Conservation (phyloP, 2,797 vertebrate species). For the Phalloptychus januarius region DNA sequence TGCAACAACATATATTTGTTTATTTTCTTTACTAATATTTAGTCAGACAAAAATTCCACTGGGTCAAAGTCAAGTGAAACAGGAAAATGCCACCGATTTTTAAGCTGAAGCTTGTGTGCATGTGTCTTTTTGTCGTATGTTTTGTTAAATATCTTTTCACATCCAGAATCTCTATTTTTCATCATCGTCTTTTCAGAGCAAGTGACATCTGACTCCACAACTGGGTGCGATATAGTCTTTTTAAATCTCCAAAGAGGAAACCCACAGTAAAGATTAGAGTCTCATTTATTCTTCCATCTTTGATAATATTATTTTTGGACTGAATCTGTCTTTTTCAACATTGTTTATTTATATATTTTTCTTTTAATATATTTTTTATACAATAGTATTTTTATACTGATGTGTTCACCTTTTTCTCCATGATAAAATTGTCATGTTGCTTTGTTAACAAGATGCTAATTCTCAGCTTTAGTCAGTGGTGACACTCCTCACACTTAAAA, state of each 20-base stretch:
- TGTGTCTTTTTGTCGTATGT: constrained; percentile 22
- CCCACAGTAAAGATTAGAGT: constrained; percentile 65
- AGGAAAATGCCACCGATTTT: constrained; percentile 20
- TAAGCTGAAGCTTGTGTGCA: constrained; percentile 35
- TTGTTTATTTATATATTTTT: background rate
- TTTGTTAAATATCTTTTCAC: constrained; percentile 16
- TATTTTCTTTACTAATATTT: constrained; percentile 21
- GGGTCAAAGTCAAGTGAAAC: constrained; percentile 13
- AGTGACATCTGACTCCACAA: constrained; percentile 45
- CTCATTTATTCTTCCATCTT: constrained; percentile 48
- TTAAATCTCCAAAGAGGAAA: constrained; percentile 58
- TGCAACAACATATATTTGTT: constrained; percentile 24
- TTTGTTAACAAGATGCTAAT: constrained; percentile 40
- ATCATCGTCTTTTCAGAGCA: constrained; percentile 42
- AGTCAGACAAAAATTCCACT: constrained; percentile 18
- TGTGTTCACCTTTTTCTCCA: constrained; percentile 14
- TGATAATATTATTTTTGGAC: constrained; percentile 44
- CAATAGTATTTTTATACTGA: constrained; percentile 27
- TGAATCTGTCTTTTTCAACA: constrained; percentile 26
- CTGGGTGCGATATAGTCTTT: constrained; percentile 50
- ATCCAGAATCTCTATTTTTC: constrained; percentile 13
- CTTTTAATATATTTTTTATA: constrained; percentile 4
- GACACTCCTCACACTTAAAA: constrained; percentile 30
- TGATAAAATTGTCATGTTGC: constrained; percentile 14
- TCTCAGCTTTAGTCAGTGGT: constrained; percentile 34